Conservation (phyloP, 2,113 vertebrate genomes). For the Ptilonorhynchus violaceus region DNA sequence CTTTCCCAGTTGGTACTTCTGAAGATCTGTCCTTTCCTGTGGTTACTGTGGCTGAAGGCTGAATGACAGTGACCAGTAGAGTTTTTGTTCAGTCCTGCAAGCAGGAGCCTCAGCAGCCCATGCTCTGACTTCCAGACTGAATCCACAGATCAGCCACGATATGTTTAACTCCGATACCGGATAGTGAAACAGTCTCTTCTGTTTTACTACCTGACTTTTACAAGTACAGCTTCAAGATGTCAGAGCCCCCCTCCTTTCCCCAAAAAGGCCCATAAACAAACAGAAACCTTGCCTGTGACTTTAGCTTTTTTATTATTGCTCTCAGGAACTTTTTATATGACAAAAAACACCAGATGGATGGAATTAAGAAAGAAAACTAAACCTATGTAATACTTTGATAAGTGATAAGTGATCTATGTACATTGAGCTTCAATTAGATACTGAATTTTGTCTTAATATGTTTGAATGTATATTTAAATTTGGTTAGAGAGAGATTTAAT, state of each 20-base stretch:
- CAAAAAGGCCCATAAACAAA: background rate
- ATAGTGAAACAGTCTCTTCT: background rate
- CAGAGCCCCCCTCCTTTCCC: background rate
- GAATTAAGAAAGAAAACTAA: background rate
- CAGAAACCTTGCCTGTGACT: background rate
- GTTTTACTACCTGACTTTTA: background rate
- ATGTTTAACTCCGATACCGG: fast-evolving
- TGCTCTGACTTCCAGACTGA: background rate
- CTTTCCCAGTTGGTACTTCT: no score
- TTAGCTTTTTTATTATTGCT: background rate
- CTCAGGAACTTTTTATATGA: background rate
- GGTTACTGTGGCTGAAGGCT: background rate
- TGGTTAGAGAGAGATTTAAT: background rate
- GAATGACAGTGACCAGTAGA: background rate
- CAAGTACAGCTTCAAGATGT: background rate
- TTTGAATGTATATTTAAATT: background rate
- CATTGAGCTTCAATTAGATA: background rate
- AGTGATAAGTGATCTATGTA: background rate
- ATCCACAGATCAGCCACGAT: background rate
- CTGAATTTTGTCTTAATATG: background rate
- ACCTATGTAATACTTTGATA: background rate
- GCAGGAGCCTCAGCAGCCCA: background rate
- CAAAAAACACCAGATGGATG: background rate
- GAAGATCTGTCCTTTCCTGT: background rate
- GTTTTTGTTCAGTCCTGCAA: background rate